Base-by-base conservation (phyloP, 2,113 vertebrate genomes). In the Apeltes quadracus region DNA sequence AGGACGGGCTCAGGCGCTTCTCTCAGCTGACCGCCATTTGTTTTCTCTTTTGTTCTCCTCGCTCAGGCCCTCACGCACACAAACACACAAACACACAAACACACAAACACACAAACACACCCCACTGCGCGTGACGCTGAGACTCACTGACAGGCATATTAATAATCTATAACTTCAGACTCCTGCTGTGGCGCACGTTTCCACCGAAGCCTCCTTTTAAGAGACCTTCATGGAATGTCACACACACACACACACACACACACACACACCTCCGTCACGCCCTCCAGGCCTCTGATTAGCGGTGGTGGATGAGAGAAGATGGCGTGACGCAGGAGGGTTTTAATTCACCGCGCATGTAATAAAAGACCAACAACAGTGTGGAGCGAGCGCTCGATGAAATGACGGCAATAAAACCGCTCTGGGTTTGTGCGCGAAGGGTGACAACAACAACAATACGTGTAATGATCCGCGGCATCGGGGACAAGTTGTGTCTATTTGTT, bases 131-230 rank as follows among this genome's bases (percentile, higher is more conserved):
- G 68, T 92, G 91, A 93, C 13, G 78, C 80, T 89, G 88, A 94
- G 81, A 82, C 82, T 86, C 78, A 78, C 85, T 78, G 92, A 93
- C 93, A 94, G 81, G 75, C 87, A 57, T 77, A 93, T 94, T 87
- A 94, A 94, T 93, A 93, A 93, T 94, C 89, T 75, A 93, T 91
- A 92, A 84, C 11, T 79, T 81, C 86, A 75, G 87, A 77, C 69
- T 72, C 74, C 72, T 56, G 54, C 84, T 65, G 75, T 69, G 25
- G 1, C 55, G 63, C 5, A 4, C 50, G 53, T 81, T 69, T 76
- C 77, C 36, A 22, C 56, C 61, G 36, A 75, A 81, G 58, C 58
- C 56, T 61, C 75, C 83, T 74, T 82, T 81, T 69, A 44, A 68
- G 75, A 38, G 7, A 79, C 67, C 78, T 75, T 43, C 46, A 54